These are phyloP conservation scores for Netelia melanura DNA, from an alignment of 2,888 invertebrate genomes.

Conservation along the genomic window DNA sequence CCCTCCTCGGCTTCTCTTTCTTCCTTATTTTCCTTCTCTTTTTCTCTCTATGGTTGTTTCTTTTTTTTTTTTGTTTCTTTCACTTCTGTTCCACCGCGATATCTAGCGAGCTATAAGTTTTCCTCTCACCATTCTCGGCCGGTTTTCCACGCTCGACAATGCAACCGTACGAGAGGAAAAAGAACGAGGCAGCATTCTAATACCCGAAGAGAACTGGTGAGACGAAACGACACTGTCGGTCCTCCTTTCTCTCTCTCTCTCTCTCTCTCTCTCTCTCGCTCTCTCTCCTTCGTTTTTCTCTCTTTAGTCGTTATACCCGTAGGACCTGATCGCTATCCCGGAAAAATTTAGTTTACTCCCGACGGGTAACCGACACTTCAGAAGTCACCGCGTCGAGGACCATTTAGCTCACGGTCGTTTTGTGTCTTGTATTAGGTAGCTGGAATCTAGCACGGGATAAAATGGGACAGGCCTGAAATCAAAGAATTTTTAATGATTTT, in stretches of 20 bases:
- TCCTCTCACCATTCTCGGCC: constrained; percentile 63
- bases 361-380: constrained; percentile 66
- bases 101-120: constrained; percentile 74
- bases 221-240: constrained; percentile 69
- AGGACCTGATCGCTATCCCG: constrained; percentile 60
- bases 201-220: too few relatives aligned
- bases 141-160: constrained; percentile 62
- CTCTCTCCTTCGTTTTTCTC: constrained; percentile 42
- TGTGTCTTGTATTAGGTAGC: constrained; percentile 14
- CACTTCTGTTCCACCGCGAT: constrained; percentile 48
- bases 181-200: constrained; percentile 13
- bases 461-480: neutral
- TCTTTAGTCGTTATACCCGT: constrained; percentile 40
- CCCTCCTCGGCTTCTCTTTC: constrained; percentile 68
- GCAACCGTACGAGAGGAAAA: constrained; percentile 57
- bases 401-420: constrained; percentile 71
- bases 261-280: constrained; percentile 23
- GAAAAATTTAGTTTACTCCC: constrained; percentile 65
- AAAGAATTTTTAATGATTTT: neutral
- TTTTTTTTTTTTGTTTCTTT: neutral
- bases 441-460: too few relatives aligned
- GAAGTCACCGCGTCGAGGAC: constrained; percentile 77
- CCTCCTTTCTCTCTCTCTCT: constrained; percentile 23
- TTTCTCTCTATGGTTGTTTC: neutral
- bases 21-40: neutral